Conservation (phyloP, 2,113 vertebrate genomes). For the Muscicapa adusta region DNA sequence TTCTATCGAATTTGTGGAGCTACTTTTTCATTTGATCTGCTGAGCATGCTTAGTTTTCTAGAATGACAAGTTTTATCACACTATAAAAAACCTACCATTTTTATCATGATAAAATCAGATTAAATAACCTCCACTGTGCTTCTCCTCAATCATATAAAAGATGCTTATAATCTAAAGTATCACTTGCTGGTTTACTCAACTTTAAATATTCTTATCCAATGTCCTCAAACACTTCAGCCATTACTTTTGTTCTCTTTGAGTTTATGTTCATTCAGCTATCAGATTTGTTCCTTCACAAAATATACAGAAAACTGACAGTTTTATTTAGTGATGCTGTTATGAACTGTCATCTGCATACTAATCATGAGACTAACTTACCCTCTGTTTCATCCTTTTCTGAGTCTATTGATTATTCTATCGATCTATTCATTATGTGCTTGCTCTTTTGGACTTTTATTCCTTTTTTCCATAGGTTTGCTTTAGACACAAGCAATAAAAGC, state of each 20-base stretch:
- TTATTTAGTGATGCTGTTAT: background rate
- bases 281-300: background rate
- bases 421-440: constrained; percentile 36
- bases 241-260: background rate
- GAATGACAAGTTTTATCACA: background rate
- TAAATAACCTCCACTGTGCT: background rate
- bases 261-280: background rate
- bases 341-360: constrained; percentile 26
- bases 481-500: constrained; percentile 1
- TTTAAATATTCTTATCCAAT: background rate
- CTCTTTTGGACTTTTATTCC: constrained; percentile 23
- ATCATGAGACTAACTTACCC: background rate
- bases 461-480: background rate
- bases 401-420: constrained; percentile 29
- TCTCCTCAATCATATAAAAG: background rate
- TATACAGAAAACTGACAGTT: background rate
- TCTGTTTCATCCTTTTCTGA: constrained; percentile 28
- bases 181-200: background rate
- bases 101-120: background rate
- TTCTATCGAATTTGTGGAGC: background rate
- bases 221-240: background rate
- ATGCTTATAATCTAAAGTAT: background rate
- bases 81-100: background rate
- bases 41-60: background rate
- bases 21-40: background rate